phyloP scores from a whole-genome alignment of 2,888 invertebrate genomes.

The Cryptocephalus primarius region DNA sequence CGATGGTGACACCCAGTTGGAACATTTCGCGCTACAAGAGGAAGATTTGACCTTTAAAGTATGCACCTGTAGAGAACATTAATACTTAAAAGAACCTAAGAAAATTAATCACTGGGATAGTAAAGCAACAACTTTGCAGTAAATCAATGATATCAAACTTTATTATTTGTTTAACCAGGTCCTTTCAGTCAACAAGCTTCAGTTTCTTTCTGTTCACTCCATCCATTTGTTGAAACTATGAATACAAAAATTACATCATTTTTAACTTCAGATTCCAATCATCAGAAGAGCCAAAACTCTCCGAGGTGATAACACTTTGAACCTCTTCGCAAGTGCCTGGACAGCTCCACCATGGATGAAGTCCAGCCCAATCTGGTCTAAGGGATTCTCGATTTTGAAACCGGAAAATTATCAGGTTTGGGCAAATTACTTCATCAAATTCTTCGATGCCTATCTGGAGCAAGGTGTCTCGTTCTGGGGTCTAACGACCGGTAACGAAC shows the following conservation, averaged over 20 bases:
- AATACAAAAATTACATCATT: no score
- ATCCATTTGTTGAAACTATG: no score
- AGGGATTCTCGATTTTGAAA: conserved; percentile 20
- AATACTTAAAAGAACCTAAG: no score
- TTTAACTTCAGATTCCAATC: conserved; percentile 18
- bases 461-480: conserved; percentile 65
- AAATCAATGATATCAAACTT: no score
- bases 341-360: conserved; percentile 43
- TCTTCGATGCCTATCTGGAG: conserved; percentile 62
- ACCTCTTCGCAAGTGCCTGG: conserved; percentile 43
- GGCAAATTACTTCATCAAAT: conserved; percentile 72
- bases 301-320: conserved; percentile 10
- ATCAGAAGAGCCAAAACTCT: conserved; percentile 18
- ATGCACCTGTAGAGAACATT: no score
- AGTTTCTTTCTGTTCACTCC: no score
- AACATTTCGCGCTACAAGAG: conserved; percentile 49
- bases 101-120: no score
- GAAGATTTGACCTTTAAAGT: conserved; percentile 65
- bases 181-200: no score
- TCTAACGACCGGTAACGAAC: conserved; percentile 80
- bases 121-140: no score
- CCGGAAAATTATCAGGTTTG: conserved; percentile 55
- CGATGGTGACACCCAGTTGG: conserved; percentile 45
- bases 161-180: no score
- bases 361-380: conserved; percentile 26